Percentiles rank a stretch among this genome's conserved stretches.
phyloP scores from a whole-genome alignment of 1,140 invertebrate species.

The Caenorhabditis inopinata region DNA sequence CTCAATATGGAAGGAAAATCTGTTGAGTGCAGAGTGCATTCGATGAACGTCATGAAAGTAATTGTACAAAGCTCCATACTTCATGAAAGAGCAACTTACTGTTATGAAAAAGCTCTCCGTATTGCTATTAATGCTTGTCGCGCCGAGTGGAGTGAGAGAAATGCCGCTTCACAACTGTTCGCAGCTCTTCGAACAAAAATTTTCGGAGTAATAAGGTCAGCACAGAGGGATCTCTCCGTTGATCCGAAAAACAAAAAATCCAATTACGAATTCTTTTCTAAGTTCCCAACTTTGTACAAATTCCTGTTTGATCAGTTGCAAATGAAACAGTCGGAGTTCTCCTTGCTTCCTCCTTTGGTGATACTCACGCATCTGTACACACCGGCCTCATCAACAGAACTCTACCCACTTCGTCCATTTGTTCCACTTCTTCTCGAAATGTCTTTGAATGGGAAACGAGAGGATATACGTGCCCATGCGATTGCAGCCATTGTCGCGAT shows the following conservation, averaged over 20 bases:
- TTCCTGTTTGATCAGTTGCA: slow-evolving; percentile 32
- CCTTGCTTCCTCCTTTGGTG: slow-evolving; percentile 51
- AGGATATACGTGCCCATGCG: neutral
- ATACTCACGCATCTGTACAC: slow-evolving; percentile 53
- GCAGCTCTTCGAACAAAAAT: slow-evolving; percentile 54
- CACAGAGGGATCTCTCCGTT: slow-evolving; percentile 47
- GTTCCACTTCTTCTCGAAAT: neutral
- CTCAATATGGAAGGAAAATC: slow-evolving; percentile 42
- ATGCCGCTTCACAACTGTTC: slow-evolving; percentile 57
- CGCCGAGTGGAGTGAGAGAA: slow-evolving; percentile 55
- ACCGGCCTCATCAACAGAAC: neutral
- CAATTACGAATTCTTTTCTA: slow-evolving; percentile 54
- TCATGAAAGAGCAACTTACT: slow-evolving; percentile 37
- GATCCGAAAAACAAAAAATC: slow-evolving; percentile 49
- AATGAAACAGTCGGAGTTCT: slow-evolving; percentile 42
- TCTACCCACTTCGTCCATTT: neutral
- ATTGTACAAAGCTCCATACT: slow-evolving; percentile 47
- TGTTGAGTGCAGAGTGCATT: slow-evolving; percentile 54
- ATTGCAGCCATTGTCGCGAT: neutral
- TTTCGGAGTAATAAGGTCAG: slow-evolving; percentile 53
- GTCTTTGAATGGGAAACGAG: neutral
- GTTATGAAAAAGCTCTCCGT: slow-evolving; percentile 49
- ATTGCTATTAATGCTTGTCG: slow-evolving; percentile 47
- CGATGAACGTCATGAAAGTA: slow-evolving; percentile 53
- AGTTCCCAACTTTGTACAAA: slow-evolving; percentile 38